Evolutionary conservation across 1,140 invertebrate species (phyloP).

Genomic region (Streblospio benedicti): DNA sequence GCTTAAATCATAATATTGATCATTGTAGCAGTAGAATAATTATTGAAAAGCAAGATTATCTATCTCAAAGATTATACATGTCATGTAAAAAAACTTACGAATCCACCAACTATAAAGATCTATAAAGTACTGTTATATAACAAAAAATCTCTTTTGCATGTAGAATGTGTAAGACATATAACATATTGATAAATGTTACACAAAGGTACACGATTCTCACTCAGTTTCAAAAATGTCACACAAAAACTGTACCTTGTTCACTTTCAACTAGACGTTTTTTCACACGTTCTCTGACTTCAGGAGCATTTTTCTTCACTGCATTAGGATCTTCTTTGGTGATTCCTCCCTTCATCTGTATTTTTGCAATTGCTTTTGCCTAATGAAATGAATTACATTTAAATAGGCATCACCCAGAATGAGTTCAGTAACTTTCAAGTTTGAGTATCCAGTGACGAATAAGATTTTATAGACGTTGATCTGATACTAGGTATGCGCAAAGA

Average conservation of each 20-base stretch:
- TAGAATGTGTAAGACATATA: not conserved
- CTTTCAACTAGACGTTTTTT: slow-evolving; percentile 25
- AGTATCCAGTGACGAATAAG: no score
- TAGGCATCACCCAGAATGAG: no score
- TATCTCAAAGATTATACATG: not conserved
- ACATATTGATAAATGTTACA: not conserved
- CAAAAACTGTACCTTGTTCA: not conserved
- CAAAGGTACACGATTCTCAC: no score
- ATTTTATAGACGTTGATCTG: no score
- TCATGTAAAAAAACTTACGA: no score
- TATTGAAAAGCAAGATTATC: not conserved
- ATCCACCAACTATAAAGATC: not conserved
- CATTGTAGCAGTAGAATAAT: not conserved
- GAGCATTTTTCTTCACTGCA: slow-evolving; percentile 28
- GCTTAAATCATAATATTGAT: not conserved
- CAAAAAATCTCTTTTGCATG: not conserved
- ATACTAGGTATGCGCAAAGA: no score
- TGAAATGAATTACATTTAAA: slow-evolving; percentile 8
- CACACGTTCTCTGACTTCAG: slow-evolving; percentile 26
- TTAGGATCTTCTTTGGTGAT: slow-evolving; percentile 38
- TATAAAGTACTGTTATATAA: not conserved
- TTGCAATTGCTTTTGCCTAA: slow-evolving; percentile 34
- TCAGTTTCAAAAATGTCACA: no score
- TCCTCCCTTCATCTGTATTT: slow-evolving; percentile 33
- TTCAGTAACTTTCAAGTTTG: no score